Evolutionary conservation across 2,113 vertebrate genomes (phyloP), one percentile per base, ranked within the genome.

Genomic region (Eolophus roseicapilla): DNA sequence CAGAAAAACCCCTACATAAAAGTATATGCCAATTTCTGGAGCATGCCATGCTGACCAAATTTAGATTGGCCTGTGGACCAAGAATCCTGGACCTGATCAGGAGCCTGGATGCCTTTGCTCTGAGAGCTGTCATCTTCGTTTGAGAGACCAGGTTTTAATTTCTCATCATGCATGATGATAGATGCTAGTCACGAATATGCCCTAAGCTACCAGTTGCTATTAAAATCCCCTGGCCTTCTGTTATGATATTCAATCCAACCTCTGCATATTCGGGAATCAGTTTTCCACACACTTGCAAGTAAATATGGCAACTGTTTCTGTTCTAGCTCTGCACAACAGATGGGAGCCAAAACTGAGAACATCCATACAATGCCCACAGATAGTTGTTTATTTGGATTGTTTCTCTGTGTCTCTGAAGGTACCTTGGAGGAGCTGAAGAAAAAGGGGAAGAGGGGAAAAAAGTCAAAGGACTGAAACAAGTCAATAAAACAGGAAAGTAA

Each of bases 151-250:
- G 13, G 4, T 82, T 88, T 79, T 65, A 77, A 41, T 86, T 82
- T 83, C 17, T 82, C 5, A 33, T 33, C 6, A 5, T 27, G 7
- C 27, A 8, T 49, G n/a, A 69, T 88, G 39, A 39, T 78, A 70
- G 49, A 28, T 13, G 35, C 3, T 28, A 86, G 64, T 57, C 68
- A 67, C 2, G 1, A 79, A 43, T n/a, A 35, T 0, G 0, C 20
- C 33, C 44, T 74, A 23, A 88, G 33, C 8, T 77, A 59, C 27
- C 18, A 55, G 62, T 64, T 10, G 7, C 25, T 90, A 27, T 71
- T 74, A 71, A 91, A 86, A 88, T 70, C 46, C 28, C 13, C 24
- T 70, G 57, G 10, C 23, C 1, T 6, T 77, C 35, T 90, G 50
- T 71, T 91, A 39, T 1, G 21, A 28, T 75, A 39, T 27, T 80